phyloP scores from a whole-genome alignment of 2,888 invertebrate genomes.

The Heliothis peltigera region DNA sequence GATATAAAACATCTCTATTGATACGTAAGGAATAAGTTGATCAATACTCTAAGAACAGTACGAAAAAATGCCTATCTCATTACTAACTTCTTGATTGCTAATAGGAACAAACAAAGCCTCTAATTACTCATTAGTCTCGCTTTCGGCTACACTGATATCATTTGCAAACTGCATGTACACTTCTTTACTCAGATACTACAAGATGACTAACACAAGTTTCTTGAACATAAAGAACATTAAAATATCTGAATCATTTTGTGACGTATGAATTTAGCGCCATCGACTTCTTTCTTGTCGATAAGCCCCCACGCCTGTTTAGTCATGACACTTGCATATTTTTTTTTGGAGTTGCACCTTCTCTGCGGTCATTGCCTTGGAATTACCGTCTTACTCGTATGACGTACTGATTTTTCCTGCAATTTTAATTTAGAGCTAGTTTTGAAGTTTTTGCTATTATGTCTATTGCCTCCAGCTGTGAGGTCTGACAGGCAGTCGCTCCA shows the following conservation, averaged over 20 bases:
- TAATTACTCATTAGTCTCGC: slow-evolving; percentile 54
- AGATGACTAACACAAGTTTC: slow-evolving; percentile 47
- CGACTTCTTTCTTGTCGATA: slow-evolving; percentile 10
- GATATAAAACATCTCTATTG: not conserved
- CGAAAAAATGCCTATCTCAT: slow-evolving; percentile 8
- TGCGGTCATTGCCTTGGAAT: slow-evolving; percentile 6
- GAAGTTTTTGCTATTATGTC: too few species aligned
- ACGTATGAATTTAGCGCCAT: slow-evolving; percentile 34
- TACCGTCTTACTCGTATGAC: slow-evolving; percentile 2
- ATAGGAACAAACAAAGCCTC: slow-evolving; percentile 41
- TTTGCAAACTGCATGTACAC: slow-evolving; percentile 31
- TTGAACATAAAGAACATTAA: slow-evolving; percentile 16
- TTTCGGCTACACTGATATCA: slow-evolving; percentile 41
- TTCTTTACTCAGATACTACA: slow-evolving; percentile 22
- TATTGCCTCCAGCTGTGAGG: too few species aligned
- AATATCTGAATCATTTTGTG: slow-evolving; percentile 47
- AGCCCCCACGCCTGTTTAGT: slow-evolving; percentile 43
- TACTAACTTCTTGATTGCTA: slow-evolving; percentile 25
- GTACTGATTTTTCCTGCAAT: slow-evolving; percentile 17
- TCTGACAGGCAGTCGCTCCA: too few species aligned
- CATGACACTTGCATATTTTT: slow-evolving; percentile 12
- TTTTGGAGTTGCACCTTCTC: slow-evolving; percentile 17
- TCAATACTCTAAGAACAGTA: not conserved
- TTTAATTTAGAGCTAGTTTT: not conserved
- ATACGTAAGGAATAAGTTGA: not conserved